Evolutionary conservation across 2,113 vertebrate species (phyloP).

Genomic region (Gymnocephalus cernua): DNA sequence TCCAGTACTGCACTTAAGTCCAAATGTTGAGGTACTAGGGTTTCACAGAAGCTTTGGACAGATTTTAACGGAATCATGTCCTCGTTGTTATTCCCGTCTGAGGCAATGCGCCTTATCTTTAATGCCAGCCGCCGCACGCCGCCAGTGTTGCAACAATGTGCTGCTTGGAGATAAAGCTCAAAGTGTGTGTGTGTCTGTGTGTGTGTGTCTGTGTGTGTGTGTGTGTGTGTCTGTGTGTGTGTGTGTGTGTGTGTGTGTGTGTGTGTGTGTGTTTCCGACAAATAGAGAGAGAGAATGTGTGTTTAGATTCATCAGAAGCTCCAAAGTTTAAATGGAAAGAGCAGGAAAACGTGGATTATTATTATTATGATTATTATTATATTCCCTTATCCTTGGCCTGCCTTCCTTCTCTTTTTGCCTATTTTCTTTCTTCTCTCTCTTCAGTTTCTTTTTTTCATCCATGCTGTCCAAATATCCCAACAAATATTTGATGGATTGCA

Average conservation of each 20-base stretch:
- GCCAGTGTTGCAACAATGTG: slow-evolving; percentile 19
- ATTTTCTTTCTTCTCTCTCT: neutral
- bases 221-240: neutral
- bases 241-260: neutral
- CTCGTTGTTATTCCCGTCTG: slow-evolving; percentile 27
- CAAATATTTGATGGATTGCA: neutral
- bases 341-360: slow-evolving; percentile 13
- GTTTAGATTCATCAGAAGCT: neutral
- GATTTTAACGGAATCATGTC: no score
- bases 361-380: neutral
- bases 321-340: slow-evolving; percentile 9
- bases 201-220: slow-evolving; percentile 3
- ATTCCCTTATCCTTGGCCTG: neutral
- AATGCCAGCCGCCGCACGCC: slow-evolving; percentile 37
- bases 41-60: neutral
- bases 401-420: neutral
- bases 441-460: neutral
- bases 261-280: no score
- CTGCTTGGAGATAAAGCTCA: slow-evolving; percentile 38
- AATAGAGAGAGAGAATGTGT: neutral
- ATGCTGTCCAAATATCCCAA: neutral
- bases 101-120: slow-evolving; percentile 65
- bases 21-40: no score
- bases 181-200: slow-evolving; percentile 14
- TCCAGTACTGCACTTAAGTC: no score